phyloP scores from a whole-genome alignment of 2,888 invertebrate species.

The Dyspetes luteomarginatus region DNA sequence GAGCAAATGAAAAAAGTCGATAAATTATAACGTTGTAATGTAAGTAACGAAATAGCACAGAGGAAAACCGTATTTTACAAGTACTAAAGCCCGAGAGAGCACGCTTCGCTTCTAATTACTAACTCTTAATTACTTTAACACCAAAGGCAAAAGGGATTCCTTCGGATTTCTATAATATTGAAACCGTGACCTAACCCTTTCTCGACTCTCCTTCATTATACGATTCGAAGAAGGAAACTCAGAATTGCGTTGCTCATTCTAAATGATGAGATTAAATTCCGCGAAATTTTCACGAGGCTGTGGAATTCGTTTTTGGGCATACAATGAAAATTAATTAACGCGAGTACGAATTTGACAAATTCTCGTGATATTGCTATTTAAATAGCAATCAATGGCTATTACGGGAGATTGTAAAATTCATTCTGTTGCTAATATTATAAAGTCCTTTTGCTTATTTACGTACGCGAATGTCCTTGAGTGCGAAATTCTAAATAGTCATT shows the following conservation, averaged over 20 bases:
- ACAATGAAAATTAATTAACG: neutral
- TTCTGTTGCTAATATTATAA: too few species aligned
- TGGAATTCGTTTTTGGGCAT: neutral
- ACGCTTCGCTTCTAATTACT: slow-evolving; percentile 54
- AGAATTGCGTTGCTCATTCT: neutral
- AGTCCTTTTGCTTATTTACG: too few species aligned
- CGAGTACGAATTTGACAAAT: neutral
- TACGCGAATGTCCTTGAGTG: neutral
- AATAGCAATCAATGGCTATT: slow-evolving; percentile 22
- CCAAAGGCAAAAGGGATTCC: slow-evolving; percentile 24
- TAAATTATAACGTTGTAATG: neutral
- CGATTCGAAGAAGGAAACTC: neutral
- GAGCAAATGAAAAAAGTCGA: slow-evolving; percentile 35
- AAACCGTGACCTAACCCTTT: neutral
- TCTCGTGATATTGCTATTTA: too few species aligned
- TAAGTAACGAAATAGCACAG: slow-evolving; percentile 23
- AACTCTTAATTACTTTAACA: slow-evolving; percentile 59
- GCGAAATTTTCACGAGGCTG: neutral
- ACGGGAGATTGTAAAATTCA: neutral
- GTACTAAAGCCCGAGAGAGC: neutral
- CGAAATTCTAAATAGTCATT: too few species aligned
- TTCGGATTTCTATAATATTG: slow-evolving; percentile 52
- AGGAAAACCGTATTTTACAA: slow-evolving; percentile 21
- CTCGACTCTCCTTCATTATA: neutral
- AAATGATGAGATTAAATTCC: neutral